Evolutionary conservation across 2,888 invertebrate genomes (phyloP), one percentile per base, ranked within the genome.

Genomic region (Ectobius pallidus): DNA sequence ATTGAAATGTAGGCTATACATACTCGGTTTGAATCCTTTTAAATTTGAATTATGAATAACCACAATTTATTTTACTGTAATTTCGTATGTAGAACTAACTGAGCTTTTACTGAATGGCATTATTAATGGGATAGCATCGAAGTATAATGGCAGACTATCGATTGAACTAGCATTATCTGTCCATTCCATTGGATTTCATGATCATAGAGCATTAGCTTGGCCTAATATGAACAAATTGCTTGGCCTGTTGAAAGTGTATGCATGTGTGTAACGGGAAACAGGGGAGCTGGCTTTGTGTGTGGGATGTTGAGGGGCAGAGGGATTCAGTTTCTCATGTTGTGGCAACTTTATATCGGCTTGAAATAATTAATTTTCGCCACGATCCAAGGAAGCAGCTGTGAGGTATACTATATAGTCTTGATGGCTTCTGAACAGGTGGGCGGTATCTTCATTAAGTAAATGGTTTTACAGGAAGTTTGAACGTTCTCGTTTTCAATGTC

Each of bases 141-240:
- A 42, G 65, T 65, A 27, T 65, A 65, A 65, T 65, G 65, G 42
- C 27, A 46, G n/a, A 44, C 65, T 42, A 65, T 44, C 44, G 65
- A n/a, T 58, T 58, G 58, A 44, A 42, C 27, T 65, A 18, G 65
- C 65, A 65, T 65, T 70, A 61, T 70, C 65, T 27, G 62, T 71
- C 71, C 46, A 67, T 65, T 71, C 65, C 71, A 71, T 67, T 71
- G 71, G 65, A 67, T 71, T 71, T 65, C 71, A 65, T 71, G 71
- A 71, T 71, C 52, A 71, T 49, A 42, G 27, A 46, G 71, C 71
- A 71, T 71, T 71, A 71, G 27, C 42, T 27, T 16, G 46, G 27
- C 30, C 71, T 71, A 71, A 71, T 71, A 65, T 65, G 71, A 65
- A 71, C 65, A 71, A 71, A 71, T 63, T 71, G 65, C 63, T 71